Evolutionary conservation across 2,888 invertebrate species (phyloP), one percentile per base, ranked within the genome.

Genomic region (Andrena flavipes): DNA sequence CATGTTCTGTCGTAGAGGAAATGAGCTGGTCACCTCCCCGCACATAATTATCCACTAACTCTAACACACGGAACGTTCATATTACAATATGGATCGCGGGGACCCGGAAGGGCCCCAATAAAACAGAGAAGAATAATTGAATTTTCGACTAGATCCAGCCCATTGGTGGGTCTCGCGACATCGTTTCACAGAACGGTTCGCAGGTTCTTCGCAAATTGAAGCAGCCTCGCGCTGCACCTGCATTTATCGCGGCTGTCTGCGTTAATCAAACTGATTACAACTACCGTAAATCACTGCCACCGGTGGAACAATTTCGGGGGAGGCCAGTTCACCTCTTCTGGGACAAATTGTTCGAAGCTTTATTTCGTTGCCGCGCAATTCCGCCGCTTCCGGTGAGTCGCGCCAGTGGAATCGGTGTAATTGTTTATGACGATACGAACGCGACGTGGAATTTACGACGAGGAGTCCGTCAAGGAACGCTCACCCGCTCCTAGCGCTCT

Each of bases 231-330:
- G 62, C 70, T 69, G 51, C 56, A 23, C 35, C 78, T 73, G 80
- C 79, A 71, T 82, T 82, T 82, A 82, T 82, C 82, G 82, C 80
- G 67, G 70, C 75, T 82, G 80, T 80, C 80, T 80, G 82, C 80
- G 75, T 82, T 82, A 75, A 82, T 82, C 80, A 82, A 82, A 82
- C 82, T 82, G 82, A 82, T 82, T 82, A 82, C 80, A 80, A 82
- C 82, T 82, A 42, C 63, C 65, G 80, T 82, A 82, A 82, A 82
- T 82, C 71, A 70, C 80, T 75, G 80, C 69, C 81, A 74, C 49
- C 54, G 79, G 64, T n/a, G 69, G 81, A 74, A 82, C 82, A 80
- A 80, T 82, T 82, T 82, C 80, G 75, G 80, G 69, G 42, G 56
- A 10, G 69, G 29, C 70, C 75, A 33, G 80, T 82, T 82, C 80